phyloP scores from a whole-genome alignment of 2,888 invertebrate species.

The Rutpela maculata region DNA sequence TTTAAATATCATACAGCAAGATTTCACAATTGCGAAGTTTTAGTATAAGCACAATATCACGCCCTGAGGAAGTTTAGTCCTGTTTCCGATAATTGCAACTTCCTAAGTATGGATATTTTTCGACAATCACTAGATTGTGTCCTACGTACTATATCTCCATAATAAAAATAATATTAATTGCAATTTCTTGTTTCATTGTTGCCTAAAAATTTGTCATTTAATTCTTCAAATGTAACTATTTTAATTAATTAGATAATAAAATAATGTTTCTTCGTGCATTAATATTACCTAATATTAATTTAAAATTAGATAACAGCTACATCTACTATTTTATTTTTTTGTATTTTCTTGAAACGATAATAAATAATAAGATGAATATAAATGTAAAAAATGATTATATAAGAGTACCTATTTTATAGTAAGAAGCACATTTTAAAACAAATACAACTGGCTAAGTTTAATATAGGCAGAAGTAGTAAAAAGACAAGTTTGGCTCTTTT shows the following conservation, averaged over 20 bases:
- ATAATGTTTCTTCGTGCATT: conserved; percentile 24
- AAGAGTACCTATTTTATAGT: not conserved
- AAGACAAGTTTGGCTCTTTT: conserved; percentile 20
- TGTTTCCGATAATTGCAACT: too few species aligned
- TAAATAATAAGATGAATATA: not conserved
- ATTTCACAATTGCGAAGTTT: too few species aligned
- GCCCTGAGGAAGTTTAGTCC: too few species aligned
- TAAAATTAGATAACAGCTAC: conserved; percentile 62
- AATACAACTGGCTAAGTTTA: not conserved
- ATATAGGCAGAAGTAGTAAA: not conserved
- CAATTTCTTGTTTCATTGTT: too few species aligned
- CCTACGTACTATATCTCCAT: too few species aligned
- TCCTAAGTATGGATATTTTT: too few species aligned
- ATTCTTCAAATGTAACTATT: conserved; percentile 12
- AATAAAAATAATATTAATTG: too few species aligned
- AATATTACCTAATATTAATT: conserved; percentile 24
- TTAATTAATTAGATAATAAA: not conserved
- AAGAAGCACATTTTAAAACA: conserved; percentile 3
- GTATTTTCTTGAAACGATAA: not conserved
- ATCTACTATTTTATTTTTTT: conserved; percentile 38
- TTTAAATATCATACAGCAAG: too few species aligned
- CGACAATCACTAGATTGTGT: too few species aligned
- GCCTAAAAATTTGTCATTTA: conserved; percentile 17
- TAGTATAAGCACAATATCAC: too few species aligned
- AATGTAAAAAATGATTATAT: conserved; percentile 21